Percentiles rank a stretch among this genome's conserved stretches.
These are phyloP conservation scores for Leptobrachium ailaonicum DNA, from an alignment of 2,113 vertebrate genomes.

Conservation along the genomic window DNA sequence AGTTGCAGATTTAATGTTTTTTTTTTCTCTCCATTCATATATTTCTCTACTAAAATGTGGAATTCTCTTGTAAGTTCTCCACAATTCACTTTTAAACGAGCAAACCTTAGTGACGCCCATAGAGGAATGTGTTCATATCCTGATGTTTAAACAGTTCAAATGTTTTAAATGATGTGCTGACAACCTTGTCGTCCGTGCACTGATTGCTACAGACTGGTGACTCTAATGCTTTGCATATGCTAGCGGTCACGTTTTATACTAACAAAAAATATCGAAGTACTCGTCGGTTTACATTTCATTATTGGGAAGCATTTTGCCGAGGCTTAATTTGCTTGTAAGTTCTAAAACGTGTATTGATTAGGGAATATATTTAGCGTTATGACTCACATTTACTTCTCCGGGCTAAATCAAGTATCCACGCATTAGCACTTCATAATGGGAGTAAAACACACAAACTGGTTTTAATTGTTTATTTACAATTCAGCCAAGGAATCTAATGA, in stretches of 20 bases:
- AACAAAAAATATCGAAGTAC: conserved; percentile 19
- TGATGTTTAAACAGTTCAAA: too few relatives aligned
- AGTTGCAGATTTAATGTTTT: too few relatives aligned
- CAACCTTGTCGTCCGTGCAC: too few relatives aligned
- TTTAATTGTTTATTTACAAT: conserved; percentile 34
- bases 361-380: conserved; percentile 37
- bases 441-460: conserved; percentile 26
- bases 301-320: conserved; percentile 1
- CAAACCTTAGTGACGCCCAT: too few relatives aligned
- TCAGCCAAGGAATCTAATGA: conserved; percentile 43
- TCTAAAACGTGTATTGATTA: conserved; percentile 41
- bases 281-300: conserved; percentile 12
- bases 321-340: conserved; percentile 7
- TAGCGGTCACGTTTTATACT: conserved; percentile 17
- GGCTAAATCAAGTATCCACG: conserved; percentile 32
- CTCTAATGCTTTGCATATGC: not conserved
- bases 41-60: too few relatives aligned
- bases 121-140: too few relatives aligned
- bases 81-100: too few relatives aligned
- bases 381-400: conserved; percentile 30
- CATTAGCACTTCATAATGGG: conserved; percentile 23
- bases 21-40: too few relatives aligned
- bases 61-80: too few relatives aligned
- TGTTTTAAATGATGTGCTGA: too few relatives aligned
- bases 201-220: not conserved